These are phyloP conservation scores for Pseudoips prasinana DNA, from an alignment of 2,888 invertebrate species.

Conservation along the genomic window DNA sequence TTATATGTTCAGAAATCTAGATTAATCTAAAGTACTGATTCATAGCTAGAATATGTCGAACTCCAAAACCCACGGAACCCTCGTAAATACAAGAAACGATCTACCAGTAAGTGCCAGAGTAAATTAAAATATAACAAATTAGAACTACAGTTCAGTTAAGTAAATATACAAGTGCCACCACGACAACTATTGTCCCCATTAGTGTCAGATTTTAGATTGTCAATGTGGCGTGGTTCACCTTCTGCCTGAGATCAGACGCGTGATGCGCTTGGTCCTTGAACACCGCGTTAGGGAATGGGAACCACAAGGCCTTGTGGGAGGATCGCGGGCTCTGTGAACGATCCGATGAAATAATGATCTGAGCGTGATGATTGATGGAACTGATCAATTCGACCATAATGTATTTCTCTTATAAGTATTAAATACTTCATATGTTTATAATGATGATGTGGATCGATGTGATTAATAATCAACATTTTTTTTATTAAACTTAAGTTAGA, in stretches of 20 bases:
- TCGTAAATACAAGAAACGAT: slow-evolving; percentile 16
- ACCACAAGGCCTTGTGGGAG: slow-evolving; percentile 82
- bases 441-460: no score
- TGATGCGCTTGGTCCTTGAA: slow-evolving; percentile 78
- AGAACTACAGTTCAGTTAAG: slow-evolving; percentile 14
- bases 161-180: slow-evolving; percentile 40
- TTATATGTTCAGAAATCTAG: no score
- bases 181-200: slow-evolving; percentile 36
- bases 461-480: no score
- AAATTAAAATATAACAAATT: slow-evolving; percentile 16
- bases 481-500: no score
- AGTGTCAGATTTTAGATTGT: slow-evolving; percentile 5
- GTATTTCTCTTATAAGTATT: no score
- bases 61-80: slow-evolving; percentile 30
- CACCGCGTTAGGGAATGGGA: slow-evolving; percentile 83
- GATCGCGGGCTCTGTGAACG: slow-evolving; percentile 81
- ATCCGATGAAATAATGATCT: slow-evolving; percentile 16
- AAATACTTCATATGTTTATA: no score
- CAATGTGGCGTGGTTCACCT: slow-evolving; percentile 50
- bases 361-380: no score
- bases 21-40: no score
- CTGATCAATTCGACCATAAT: no score
- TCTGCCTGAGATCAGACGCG: slow-evolving; percentile 71
- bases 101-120: slow-evolving; percentile 27
- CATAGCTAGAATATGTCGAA: no score